Evolutionary conservation across 2,797 vertebrate genomes (phyloP), one percentile per base, ranked within the genome.

Genomic region (Diglossa cyanea): DNA sequence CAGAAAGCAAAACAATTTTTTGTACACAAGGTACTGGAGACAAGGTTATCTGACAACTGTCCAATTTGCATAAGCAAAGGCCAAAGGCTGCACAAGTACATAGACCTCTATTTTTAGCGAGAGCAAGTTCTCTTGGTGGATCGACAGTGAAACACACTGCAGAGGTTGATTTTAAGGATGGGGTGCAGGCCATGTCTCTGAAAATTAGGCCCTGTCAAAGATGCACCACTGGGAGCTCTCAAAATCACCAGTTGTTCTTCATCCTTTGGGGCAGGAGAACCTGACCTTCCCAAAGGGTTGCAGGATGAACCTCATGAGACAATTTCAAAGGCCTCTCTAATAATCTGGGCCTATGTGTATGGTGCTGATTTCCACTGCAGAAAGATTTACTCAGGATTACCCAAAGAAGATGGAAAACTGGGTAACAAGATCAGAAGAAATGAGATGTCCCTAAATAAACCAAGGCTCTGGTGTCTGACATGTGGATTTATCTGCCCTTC

Each of bases 351-450:
- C 75, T 92, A 73, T 26, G 44, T 83, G 86, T 72, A 91, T 19
- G 68, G 39, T 65, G 68, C 75, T 89, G 94, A 95, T 97, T 91
- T 96, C 86, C 44, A 72, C 26, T 6, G 33, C 72, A 86, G 89
- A 73, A 93, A 93, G 94, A 95, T 95, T 97, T 96, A 94, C 85
- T 93, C 76, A 88, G 95, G 95, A 96, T 96, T 97, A 96, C 89
- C 79, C 70, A 95, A 87, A 95, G 94, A 96, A 93, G 87, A 96
- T 83, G 87, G 89, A 94, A 94, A 95, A 97, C 91, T 94, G 95
- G 62, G 91, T 95, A 94, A 94, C 92, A 90, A 94, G 93, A 96
- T 96, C 94, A 94, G 96, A 97, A 96, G 94, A 96, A 96, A 93
- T 93, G 76, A 78, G 73, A 92, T 95, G 94, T 94, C 94, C 93